A percentile compares a stretch with the other conserved stretches of the same genome.
Conservation (phyloP, 2,113 vertebrate species). For the Lathamus discolor region DNA sequence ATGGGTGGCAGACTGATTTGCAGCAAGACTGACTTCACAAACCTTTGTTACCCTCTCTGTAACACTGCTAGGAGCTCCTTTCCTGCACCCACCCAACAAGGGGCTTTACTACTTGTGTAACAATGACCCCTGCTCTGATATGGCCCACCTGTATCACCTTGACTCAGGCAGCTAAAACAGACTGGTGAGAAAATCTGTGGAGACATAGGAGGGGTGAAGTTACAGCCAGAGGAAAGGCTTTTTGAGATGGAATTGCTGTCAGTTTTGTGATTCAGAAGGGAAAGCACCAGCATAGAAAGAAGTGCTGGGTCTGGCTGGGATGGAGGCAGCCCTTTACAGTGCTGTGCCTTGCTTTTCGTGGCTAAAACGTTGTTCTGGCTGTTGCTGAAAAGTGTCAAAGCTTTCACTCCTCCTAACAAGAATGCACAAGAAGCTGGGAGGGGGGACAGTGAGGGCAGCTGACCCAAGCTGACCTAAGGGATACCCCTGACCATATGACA, state of each 20-base stretch:
- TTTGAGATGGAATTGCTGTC: not conserved
- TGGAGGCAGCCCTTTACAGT: not conserved
- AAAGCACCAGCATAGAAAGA: not conserved
- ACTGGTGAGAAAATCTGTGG: not conserved
- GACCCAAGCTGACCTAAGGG: not conserved
- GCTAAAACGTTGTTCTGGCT: not conserved
- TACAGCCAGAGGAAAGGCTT: not conserved
- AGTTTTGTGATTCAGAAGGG: not conserved
- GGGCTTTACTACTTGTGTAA: accelerated
- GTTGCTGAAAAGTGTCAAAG: not conserved
- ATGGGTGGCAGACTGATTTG: not conserved
- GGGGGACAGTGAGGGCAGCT: not conserved
- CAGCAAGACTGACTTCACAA: not conserved
- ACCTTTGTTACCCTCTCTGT: not conserved
- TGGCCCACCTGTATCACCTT: not conserved
- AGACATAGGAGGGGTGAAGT: not conserved
- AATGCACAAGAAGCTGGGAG: not conserved
- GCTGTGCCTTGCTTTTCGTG: not conserved
- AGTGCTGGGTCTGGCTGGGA: not conserved
- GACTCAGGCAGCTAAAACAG: not conserved
- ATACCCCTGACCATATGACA: not conserved
- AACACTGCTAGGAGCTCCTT: not conserved
- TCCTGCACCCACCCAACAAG: accelerated
- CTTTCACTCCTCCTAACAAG: not conserved
- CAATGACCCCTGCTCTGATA: not conserved